Conservation (phyloP, 1,140 invertebrate species). For the Ganaspis sp. region DNA sequence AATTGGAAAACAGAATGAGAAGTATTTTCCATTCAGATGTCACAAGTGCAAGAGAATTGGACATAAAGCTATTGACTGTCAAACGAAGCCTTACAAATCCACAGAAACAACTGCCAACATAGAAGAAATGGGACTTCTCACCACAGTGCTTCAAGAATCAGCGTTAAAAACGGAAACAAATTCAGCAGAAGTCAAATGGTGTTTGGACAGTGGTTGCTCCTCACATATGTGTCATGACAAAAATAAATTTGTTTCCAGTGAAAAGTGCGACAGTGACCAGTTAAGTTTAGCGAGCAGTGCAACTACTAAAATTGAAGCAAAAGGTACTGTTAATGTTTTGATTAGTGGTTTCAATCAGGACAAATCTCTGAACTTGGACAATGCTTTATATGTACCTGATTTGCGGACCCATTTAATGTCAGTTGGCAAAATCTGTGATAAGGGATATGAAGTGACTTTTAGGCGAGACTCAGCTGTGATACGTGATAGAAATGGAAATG, state of each 20-base stretch:
- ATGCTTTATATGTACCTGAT: too few species aligned
- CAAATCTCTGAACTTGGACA: not conserved
- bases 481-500: too few species aligned
- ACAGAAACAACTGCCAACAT: not conserved
- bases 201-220: too few species aligned
- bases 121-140: not conserved
- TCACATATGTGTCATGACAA: not conserved
- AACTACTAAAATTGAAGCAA: conserved; percentile 5
- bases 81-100: not conserved
- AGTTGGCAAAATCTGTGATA: not conserved
- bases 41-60: not conserved
- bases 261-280: not conserved
- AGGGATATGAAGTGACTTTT: not conserved
- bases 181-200: not conserved
- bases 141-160: not conserved
- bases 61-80: not conserved
- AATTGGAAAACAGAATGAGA: not conserved
- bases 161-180: not conserved
- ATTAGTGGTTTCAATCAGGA: not conserved
- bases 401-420: not conserved
- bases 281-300: not conserved
- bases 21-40: not conserved
- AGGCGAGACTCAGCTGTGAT: too few species aligned
- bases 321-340: not conserved
- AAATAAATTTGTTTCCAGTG: not conserved